Percentiles rank a stretch among this genome's conserved stretches.
Conservation (phyloP, 2,113 vertebrate species). For the Dipodomys stephensi region DNA sequence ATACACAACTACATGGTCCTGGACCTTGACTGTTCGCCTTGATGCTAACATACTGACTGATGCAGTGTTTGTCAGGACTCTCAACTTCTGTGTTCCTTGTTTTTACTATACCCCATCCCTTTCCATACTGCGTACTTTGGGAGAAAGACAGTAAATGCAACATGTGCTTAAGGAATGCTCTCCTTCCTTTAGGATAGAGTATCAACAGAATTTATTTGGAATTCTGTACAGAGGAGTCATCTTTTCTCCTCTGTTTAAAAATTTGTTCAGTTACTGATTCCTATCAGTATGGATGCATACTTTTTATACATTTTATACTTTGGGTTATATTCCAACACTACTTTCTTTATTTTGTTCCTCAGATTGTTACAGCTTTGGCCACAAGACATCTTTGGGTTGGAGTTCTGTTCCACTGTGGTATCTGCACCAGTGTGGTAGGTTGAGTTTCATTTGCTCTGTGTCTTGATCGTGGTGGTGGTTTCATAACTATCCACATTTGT, state of each 20-base stretch:
- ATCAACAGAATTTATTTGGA: not conserved
- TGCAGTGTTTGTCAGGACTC: not conserved
- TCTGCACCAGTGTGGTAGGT: not conserved
- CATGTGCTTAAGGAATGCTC: not conserved
- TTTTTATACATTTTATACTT: not conserved
- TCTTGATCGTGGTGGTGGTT: not conserved
- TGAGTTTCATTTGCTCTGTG: not conserved
- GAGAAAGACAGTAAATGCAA: not conserved
- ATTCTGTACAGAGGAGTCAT: not conserved
- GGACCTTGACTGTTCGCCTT: not conserved
- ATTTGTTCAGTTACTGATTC: not conserved
- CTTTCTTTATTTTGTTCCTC: not conserved
- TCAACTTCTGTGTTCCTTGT: not conserved
- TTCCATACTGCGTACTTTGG: not conserved
- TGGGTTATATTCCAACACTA: not conserved
- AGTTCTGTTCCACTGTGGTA: not conserved
- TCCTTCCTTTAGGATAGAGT: no score
- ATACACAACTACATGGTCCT: not conserved
- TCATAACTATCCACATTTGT: not conserved
- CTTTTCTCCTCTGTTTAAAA: not conserved
- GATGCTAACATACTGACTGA: not conserved
- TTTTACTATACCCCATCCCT: not conserved
- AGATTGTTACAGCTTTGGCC: not conserved
- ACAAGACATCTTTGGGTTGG: not conserved
- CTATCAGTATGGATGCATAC: not conserved